Conservation (phyloP, 2,888 invertebrate genomes). For the Oscheius onirici region DNA sequence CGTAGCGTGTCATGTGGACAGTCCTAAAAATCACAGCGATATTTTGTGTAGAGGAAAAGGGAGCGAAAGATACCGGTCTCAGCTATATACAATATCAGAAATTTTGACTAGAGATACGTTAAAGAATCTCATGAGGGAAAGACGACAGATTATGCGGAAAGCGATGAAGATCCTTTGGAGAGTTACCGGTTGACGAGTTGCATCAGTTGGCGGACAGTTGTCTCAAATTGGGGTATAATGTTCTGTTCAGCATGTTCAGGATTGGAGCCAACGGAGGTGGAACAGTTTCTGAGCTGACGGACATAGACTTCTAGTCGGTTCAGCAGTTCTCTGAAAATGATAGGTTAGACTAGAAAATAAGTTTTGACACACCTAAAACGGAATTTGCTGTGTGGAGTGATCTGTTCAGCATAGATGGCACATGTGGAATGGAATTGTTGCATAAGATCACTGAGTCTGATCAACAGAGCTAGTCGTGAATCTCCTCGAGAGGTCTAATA, state of each 20-base stretch:
- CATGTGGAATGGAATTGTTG: conserved; percentile 75
- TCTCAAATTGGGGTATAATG: conserved; percentile 64
- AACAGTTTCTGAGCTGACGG: conserved; percentile 63
- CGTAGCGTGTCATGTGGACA: no score
- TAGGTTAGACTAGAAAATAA: not conserved
- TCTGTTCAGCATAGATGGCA: conserved; percentile 84
- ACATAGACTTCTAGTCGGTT: conserved; percentile 67
- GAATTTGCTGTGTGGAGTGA: conserved; percentile 87
- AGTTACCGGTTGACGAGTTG: conserved; percentile 64
- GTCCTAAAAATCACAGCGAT: no score
- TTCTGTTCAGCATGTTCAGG: conserved; percentile 58
- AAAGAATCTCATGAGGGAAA: conserved; percentile 31
- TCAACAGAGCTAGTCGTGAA: conserved; percentile 31
- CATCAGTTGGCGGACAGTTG: conserved; percentile 65
- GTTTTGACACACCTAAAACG: conserved; percentile 78
- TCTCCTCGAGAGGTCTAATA: conserved; percentile 29
- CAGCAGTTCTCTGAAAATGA: conserved; percentile 72
- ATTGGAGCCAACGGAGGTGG: conserved; percentile 35
- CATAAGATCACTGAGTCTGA: conserved; percentile 56
- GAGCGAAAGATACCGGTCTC: no score
- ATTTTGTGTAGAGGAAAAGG: no score
- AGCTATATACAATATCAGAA: no score
- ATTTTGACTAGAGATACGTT: no score
- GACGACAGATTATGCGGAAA: not conserved
- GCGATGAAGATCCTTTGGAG: no score